These are phyloP conservation scores for Euphydryas editha DNA, from an alignment of 2,888 invertebrate species.

Conservation along the genomic window DNA sequence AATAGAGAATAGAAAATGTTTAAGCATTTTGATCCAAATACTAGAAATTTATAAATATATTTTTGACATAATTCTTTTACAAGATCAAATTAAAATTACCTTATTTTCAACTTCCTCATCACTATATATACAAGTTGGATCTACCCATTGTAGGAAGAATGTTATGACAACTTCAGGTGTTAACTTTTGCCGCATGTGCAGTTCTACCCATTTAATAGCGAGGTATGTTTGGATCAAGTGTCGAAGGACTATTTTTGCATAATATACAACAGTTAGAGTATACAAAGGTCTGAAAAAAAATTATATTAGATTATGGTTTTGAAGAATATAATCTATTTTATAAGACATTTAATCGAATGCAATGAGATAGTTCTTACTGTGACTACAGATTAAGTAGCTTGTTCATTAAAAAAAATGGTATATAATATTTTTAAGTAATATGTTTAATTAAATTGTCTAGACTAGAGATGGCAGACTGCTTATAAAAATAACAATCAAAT, in stretches of 20 bases:
- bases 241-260: conserved; percentile 58
- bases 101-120: conserved; percentile 52
- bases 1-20: no score
- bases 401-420: no score
- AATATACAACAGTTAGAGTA: conserved; percentile 64
- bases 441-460: no score
- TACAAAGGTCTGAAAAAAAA: conserved; percentile 55
- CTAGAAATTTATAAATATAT: not conserved
- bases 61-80: not conserved
- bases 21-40: no score
- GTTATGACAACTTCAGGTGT: conserved; percentile 59
- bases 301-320: not conserved
- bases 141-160: conserved; percentile 68
- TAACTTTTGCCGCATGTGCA: conserved; percentile 46
- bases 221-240: conserved; percentile 60
- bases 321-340: not conserved
- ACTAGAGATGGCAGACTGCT: no score
- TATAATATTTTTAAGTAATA: no score
- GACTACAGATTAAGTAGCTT: no score
- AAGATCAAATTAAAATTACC: conserved; percentile 47
- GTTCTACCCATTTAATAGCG: conserved; percentile 60
- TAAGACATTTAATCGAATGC: no score
- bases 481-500: no score
- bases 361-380: no score
- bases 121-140: conserved; percentile 54